Evolutionary conservation across 1,140 invertebrate species (phyloP).

Genomic region (Achroia grisella): DNA sequence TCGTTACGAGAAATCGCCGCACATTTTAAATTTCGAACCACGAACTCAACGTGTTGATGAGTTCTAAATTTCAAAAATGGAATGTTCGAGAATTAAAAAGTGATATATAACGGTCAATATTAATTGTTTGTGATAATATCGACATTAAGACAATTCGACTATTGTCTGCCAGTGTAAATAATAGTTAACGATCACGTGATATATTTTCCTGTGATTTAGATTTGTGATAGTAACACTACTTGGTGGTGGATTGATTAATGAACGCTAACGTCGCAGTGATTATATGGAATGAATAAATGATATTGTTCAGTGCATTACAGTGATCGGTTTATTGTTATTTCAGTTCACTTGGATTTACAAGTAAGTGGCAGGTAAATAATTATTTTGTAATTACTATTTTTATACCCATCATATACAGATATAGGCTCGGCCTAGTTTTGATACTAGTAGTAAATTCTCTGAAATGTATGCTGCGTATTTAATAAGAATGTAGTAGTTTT

Average conservation of each 20-base stretch:
- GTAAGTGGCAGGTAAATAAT: not conserved
- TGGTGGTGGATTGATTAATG: slow-evolving; percentile 8
- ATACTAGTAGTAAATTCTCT: no score
- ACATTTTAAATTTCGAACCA: slow-evolving; percentile 15
- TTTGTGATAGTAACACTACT: slow-evolving; percentile 7
- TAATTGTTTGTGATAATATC: no score
- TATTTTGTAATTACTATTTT: no score
- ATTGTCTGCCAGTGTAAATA: not conserved
- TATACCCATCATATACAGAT: no score
- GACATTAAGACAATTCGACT: not conserved
- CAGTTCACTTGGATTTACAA: not conserved
- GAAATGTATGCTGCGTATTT: no score
- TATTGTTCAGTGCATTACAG: not conserved
- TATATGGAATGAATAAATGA: slow-evolving; percentile 4
- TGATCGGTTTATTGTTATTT: not conserved
- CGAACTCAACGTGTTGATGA: not conserved
- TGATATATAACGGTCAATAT: not conserved
- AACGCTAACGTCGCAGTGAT: slow-evolving; percentile 1
- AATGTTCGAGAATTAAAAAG: not conserved
- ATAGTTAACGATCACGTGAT: slow-evolving; percentile 5
- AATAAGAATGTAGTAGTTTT: no score
- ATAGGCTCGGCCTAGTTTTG: no score
- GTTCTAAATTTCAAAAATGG: not conserved
- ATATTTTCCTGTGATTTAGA: slow-evolving; percentile 1
- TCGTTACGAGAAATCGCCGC: not conserved